Conservation (phyloP, 1,140 invertebrate species). For the Diorhabda sublineata region DNA sequence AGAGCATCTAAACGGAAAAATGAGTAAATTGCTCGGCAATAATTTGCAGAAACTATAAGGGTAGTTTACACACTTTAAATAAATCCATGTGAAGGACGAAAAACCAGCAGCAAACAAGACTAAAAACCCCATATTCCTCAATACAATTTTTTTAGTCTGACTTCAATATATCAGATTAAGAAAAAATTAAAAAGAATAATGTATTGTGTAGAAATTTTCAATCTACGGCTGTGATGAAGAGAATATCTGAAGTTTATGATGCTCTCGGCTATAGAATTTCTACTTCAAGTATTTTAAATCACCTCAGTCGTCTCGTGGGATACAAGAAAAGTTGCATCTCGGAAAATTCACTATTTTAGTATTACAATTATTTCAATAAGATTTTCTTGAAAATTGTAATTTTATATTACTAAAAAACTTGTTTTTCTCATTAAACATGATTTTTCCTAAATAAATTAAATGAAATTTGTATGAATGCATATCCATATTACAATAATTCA, state of each 20-base stretch:
- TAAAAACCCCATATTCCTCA: too few species aligned
- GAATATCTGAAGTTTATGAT: constrained; percentile 4
- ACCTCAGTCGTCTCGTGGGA: constrained; percentile 7
- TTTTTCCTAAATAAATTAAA: background rate
- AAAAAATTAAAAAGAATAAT: background rate
- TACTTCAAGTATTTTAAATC: constrained; percentile 20
- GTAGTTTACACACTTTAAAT: too few species aligned
- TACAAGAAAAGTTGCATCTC: constrained; percentile 5
- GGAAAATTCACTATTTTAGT: background rate
- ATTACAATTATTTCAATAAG: constrained; percentile 3
- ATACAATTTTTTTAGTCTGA: too few species aligned
- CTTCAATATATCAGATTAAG: too few species aligned
- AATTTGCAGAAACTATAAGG: too few species aligned
- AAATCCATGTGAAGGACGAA: too few species aligned
- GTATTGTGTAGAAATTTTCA: background rate
- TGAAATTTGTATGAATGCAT: too few species aligned
- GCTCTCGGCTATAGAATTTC: constrained; percentile 3
- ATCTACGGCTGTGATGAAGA: background rate
- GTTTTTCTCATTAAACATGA: background rate
- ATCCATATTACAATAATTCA: too few species aligned
- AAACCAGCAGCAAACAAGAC: too few species aligned
- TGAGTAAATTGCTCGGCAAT: too few species aligned
- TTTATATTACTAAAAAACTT: background rate
- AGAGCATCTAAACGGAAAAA: too few species aligned
- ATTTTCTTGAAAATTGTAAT: background rate